Evolutionary conservation across 2,113 vertebrate genomes (phyloP), one percentile per base, ranked within the genome.

Genomic region (Tyto alba): DNA sequence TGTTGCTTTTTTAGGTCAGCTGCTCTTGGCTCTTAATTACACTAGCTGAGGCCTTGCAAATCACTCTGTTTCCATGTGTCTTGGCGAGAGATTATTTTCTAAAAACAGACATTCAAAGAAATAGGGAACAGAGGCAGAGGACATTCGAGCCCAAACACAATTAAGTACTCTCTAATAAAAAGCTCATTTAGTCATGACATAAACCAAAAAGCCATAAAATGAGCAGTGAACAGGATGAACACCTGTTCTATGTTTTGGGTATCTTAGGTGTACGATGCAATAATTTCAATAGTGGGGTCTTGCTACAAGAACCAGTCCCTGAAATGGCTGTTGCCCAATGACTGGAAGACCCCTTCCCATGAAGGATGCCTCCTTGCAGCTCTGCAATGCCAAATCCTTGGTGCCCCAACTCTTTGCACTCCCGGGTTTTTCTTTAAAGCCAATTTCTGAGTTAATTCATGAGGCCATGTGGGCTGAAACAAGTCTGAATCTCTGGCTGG

Each of bases 141-240:
- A 43, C 10, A 43, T 90, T 83, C 2, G 30, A 85, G 60, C 71
- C 77, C 82, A 89, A 79, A 77, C 29, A 76, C 1, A 2, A 88
- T 92, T 74, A 86, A 82, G 69, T 93, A 78, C 90, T 83, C 36
- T 72, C 75, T 93, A 85, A 93, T 91, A 93, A 95, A 93, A 91
- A 95, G 34, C 63, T 96, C 68, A 80, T 53, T 79, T 95, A 64
- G 47, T 88, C 77, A 94, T 93, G 89, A 66, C 57, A 64, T 90
- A 90, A 94, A 92, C 66, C 47, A 64, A 87, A 93, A 79, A 72
- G 94, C 92, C 84, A 78, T 90, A 90, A 92, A 87, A 78, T 9
- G 9, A 93, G 43, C 73, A 56, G 66, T 7, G 62, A 66, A 76
- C 63, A 87, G 71, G 69, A 92, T 34, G 83, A 92, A 87, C 74